A percentile compares a stretch with the other conserved stretches of the same genome.
Evolutionary conservation across 2,113 vertebrate species (phyloP).

Genomic region (Burhinus bistriatus): DNA sequence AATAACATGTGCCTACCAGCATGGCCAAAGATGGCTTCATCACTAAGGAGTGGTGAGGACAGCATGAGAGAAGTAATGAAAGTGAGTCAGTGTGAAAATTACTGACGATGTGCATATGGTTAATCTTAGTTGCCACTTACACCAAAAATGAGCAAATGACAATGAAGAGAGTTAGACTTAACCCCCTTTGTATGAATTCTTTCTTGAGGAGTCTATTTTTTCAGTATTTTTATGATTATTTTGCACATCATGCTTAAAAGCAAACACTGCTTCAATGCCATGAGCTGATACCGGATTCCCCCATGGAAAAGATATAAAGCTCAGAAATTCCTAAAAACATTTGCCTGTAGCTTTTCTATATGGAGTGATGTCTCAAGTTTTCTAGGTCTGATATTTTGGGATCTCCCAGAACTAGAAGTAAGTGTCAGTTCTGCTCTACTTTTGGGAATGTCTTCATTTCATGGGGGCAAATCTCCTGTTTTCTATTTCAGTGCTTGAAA

Average conservation of each 20-base stretch:
- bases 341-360: conserved; percentile 5
- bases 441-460: background rate
- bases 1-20: background rate
- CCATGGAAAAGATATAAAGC: background rate
- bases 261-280: background rate
- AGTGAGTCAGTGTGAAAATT: background rate
- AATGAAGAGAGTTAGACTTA: background rate
- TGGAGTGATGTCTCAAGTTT: conserved; percentile 16
- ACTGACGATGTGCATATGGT: background rate
- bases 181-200: background rate
- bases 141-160: background rate
- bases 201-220: background rate
- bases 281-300: background rate
- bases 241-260: background rate
- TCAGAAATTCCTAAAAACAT: background rate
- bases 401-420: conserved; percentile 38
- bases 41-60: background rate
- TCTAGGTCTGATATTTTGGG: conserved; percentile 59
- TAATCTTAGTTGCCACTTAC: background rate
- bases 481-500: background rate
- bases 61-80: background rate
- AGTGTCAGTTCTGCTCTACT: conserved; percentile 49
- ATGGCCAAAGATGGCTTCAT: background rate
- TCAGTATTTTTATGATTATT: background rate
- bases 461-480: background rate